Conservation (phyloP, 2,888 invertebrate genomes). For the Eutolmus rufibarbis region DNA sequence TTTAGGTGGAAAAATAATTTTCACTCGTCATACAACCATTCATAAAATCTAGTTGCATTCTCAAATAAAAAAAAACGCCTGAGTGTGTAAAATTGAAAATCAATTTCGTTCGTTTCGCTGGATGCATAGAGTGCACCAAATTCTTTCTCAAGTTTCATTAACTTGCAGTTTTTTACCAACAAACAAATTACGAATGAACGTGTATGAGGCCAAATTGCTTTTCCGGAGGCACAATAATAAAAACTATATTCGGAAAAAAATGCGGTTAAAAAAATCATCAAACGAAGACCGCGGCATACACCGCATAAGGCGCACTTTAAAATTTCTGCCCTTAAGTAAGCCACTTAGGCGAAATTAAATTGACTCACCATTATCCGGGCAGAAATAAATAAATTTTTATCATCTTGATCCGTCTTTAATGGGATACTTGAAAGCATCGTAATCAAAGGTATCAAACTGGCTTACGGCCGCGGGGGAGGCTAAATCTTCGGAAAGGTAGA, state of each 20-base stretch:
- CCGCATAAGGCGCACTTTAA: not conserved
- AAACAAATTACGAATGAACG: not conserved
- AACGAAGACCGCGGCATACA: not conserved
- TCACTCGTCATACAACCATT: not conserved
- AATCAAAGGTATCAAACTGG: not conserved
- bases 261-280: not conserved
- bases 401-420: constrained; percentile 16
- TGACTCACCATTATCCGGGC: not conserved
- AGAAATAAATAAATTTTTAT: constrained; percentile 21
- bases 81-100: not conserved
- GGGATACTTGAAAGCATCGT: constrained; percentile 12
- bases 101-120: not conserved
- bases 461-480: not conserved
- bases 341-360: constrained; percentile 25
- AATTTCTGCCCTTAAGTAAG: constrained; percentile 6
- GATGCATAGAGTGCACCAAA: not conserved
- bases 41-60: not conserved
- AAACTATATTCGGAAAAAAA: not conserved
- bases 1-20: not conserved
- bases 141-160: not conserved
- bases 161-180: not conserved
- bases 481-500: not conserved
- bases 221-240: not conserved
- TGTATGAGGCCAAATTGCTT: not conserved
- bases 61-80: not conserved